Evolutionary conservation across 2,797 vertebrate species (phyloP).

Genomic region (Sebastolobus altivelis): DNA sequence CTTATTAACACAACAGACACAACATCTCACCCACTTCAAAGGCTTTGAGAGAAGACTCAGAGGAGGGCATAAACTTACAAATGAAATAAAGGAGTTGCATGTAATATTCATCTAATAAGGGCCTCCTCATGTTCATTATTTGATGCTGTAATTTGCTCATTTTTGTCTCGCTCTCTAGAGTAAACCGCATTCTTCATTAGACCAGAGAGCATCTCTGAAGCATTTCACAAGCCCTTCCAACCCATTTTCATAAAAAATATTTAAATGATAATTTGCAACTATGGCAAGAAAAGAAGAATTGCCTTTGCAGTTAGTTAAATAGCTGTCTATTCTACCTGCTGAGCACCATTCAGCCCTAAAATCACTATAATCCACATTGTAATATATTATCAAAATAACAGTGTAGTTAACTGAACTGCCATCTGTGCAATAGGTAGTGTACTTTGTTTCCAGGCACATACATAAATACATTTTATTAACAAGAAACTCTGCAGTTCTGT

Average conservation of each 20-base stretch:
- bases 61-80: constrained; percentile 38
- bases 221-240: constrained; percentile 39
- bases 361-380: constrained; percentile 16
- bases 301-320: constrained; percentile 36
- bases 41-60: constrained; percentile 24
- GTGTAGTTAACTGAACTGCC: not conserved
- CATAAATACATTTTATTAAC: constrained; percentile 9
- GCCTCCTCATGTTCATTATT: constrained; percentile 52
- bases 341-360: constrained; percentile 17
- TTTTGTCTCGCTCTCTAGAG: constrained; percentile 54
- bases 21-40: constrained; percentile 43
- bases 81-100: constrained; percentile 55
- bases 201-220: constrained; percentile 50
- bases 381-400: constrained; percentile 19
- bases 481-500: constrained; percentile 30
- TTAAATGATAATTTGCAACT: constrained; percentile 50
- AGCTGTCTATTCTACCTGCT: constrained; percentile 7
- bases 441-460: not conserved
- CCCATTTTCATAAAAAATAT: constrained; percentile 47
- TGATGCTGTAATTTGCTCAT: constrained; percentile 67
- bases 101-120: constrained; percentile 57
- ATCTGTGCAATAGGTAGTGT: not conserved
- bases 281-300: not conserved
- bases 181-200: constrained; percentile 60
- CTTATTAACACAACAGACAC: constrained; percentile 27